These are phyloP conservation scores for Bombycilla garrulus DNA, from an alignment of 2,113 vertebrate genomes.

Conservation along the genomic window DNA sequence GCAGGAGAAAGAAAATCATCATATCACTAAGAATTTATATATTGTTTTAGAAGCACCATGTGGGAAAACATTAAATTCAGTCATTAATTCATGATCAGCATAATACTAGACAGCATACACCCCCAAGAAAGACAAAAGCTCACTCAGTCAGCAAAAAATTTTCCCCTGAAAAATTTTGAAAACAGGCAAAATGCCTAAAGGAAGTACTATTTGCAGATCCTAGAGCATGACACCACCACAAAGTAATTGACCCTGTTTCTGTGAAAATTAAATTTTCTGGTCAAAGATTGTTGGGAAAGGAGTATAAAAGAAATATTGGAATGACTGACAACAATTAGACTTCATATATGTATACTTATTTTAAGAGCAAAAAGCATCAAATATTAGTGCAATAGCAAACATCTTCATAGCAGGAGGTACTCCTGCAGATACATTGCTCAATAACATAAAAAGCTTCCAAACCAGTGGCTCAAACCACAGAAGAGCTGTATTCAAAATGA, in stretches of 20 bases:
- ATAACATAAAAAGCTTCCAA: background rate
- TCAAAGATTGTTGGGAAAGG: background rate
- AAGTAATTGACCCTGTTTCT: background rate
- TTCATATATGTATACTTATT: background rate
- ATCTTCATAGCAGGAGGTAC: background rate
- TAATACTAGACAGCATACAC: background rate
- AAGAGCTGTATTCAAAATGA: background rate
- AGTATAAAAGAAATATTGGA: background rate
- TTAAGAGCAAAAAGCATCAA: background rate
- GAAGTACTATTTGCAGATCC: background rate
- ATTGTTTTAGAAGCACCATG: background rate
- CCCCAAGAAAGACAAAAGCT: background rate
- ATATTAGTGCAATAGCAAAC: background rate
- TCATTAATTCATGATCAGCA: background rate
- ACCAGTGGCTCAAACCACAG: background rate
- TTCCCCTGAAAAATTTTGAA: background rate
- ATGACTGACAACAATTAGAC: background rate
- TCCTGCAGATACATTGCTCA: background rate
- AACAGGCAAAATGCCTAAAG: background rate
- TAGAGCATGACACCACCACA: background rate
- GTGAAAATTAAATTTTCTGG: background rate
- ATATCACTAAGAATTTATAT: background rate
- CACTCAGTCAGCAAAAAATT: background rate
- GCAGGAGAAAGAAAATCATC: background rate
- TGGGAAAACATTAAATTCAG: background rate